These are phyloP conservation scores for Cerastis leucographa DNA, from an alignment of 2,888 invertebrate genomes.

Conservation along the genomic window DNA sequence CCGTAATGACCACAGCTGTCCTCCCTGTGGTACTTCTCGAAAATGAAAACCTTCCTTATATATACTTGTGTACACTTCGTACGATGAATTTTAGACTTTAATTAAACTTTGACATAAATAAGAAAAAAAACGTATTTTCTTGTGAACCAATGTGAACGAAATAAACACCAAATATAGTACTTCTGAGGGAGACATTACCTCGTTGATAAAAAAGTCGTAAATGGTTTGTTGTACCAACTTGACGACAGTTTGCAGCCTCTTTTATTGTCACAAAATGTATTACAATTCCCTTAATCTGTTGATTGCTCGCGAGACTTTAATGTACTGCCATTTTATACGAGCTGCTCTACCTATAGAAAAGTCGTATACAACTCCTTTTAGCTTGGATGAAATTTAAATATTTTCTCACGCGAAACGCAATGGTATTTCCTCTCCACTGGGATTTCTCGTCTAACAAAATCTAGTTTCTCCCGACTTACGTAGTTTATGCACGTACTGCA, in stretches of 20 bases:
- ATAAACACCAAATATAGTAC: constrained; percentile 25
- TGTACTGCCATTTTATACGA: constrained; percentile 54
- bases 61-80: constrained; percentile 13
- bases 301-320: constrained; percentile 59
- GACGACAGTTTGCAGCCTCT: constrained; percentile 43
- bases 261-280: constrained; percentile 64
- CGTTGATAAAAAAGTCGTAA: constrained; percentile 56
- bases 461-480: constrained; percentile 37
- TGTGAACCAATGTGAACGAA: neutral
- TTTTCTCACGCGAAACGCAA: constrained; percentile 45
- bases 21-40: constrained; percentile 46
- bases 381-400: constrained; percentile 63
- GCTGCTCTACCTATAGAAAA: constrained; percentile 25
- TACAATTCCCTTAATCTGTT: constrained; percentile 62
- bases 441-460: constrained; percentile 49
- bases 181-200: constrained; percentile 36
- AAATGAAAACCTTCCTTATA: constrained; percentile 45
- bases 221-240: constrained; percentile 47
- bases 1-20: constrained; percentile 61
- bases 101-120: constrained; percentile 24
- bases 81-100: constrained; percentile 14
- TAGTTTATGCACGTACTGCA: constrained; percentile 52
- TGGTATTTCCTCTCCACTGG: constrained; percentile 27
- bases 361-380: constrained; percentile 50
- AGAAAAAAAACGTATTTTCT: neutral